phyloP scores from a whole-genome alignment of 2,113 vertebrate species.

The Shinisaurus crocodilurus region DNA sequence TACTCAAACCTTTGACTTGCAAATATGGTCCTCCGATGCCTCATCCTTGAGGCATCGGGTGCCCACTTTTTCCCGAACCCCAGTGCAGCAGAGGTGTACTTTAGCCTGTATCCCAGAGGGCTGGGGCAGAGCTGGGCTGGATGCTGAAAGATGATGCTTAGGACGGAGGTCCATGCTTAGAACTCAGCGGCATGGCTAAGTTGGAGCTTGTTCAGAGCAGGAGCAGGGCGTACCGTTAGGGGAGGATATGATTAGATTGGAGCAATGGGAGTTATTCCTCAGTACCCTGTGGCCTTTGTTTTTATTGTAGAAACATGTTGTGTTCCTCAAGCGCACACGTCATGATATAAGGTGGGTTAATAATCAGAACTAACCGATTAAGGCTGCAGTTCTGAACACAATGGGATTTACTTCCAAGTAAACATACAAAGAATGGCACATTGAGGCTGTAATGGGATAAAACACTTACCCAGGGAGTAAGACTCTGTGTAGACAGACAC shows the following conservation, averaged over 20 bases:
- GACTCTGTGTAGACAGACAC: no score
- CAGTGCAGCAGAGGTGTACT: neutral
- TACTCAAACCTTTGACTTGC: neutral
- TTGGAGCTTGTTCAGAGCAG: neutral
- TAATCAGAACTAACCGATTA: neutral
- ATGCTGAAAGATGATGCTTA: neutral
- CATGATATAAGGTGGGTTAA: neutral
- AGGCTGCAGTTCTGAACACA: no score
- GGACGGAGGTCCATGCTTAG: slow-evolving; percentile 40
- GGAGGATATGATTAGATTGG: neutral
- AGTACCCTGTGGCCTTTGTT: neutral
- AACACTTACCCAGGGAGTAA: no score
- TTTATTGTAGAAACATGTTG: neutral
- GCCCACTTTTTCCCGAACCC: neutral
- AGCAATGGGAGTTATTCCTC: no score
- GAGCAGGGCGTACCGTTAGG: neutral
- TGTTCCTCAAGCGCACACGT: neutral
- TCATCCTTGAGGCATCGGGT: neutral
- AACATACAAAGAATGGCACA: neutral
- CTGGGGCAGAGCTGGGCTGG: neutral
- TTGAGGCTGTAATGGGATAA: no score
- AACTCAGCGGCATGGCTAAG: neutral
- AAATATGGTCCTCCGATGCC: neutral
- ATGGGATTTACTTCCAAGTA: no score
- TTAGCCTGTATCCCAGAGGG: neutral